Conservation (phyloP, 1,140 invertebrate genomes). For the Ips nitidus region DNA sequence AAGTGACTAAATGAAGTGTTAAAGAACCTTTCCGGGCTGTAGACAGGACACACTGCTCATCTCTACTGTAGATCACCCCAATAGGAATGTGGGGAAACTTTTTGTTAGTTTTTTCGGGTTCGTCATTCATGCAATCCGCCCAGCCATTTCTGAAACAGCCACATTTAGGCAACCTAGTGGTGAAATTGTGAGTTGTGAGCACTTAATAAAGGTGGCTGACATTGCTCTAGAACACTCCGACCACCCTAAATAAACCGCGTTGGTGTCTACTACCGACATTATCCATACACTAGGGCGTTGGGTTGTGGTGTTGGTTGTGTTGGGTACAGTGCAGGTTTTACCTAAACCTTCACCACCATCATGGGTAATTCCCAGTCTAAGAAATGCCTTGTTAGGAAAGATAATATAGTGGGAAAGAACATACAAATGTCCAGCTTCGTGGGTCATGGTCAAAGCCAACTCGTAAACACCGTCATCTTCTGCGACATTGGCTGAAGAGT, state of each 20-base stretch:
- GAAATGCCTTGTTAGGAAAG: background rate
- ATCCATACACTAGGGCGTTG: conserved; percentile 6
- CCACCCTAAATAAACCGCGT: conserved; percentile 7
- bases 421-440: conserved; percentile 13
- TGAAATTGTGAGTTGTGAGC: background rate
- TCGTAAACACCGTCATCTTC: conserved; percentile 17
- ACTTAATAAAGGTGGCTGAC: conserved; percentile 9
- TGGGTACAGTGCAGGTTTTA: conserved; percentile 1
- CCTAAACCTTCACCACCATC: conserved; percentile 15
- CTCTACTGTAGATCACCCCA: conserved; percentile 2
- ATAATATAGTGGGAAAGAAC: background rate
- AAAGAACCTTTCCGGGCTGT: conserved; percentile 6
- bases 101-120: conserved; percentile 19
- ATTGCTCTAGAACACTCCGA: conserved; percentile 18
- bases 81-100: conserved; percentile 5
- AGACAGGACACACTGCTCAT: conserved; percentile 11
- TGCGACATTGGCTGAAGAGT: conserved; percentile 9
- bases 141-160: conserved; percentile 12
- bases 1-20: background rate
- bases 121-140: conserved; percentile 21
- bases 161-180: background rate
- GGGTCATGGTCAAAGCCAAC: conserved; percentile 12
- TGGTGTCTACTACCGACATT: conserved; percentile 9
- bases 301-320: background rate
- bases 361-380: conserved; percentile 16